A percentile compares a stretch with the other conserved stretches of the same genome.
Conservation (phyloP, 2,113 vertebrate genomes). For the Ploceus nigricollis region DNA sequence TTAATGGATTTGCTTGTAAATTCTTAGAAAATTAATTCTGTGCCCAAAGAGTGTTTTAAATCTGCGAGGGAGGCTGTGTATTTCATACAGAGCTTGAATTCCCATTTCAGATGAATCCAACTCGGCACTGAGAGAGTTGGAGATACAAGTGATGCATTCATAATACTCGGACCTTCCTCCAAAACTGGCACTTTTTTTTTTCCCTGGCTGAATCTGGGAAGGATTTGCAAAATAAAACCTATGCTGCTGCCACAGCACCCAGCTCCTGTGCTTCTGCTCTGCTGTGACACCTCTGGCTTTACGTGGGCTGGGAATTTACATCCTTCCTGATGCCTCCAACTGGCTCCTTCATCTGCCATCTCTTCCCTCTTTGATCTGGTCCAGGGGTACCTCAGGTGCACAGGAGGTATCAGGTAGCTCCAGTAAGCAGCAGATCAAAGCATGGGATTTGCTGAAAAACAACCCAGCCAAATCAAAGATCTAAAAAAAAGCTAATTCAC, state of each 20-base stretch:
- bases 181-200: neutral
- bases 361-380: neutral
- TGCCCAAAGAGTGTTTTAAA: slow-evolving; percentile 60
- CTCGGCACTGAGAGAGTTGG: neutral
- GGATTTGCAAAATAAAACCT: neutral
- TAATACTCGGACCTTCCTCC: neutral
- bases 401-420: neutral
- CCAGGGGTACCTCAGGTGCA: neutral
- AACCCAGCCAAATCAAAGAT: neutral
- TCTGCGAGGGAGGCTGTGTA: neutral
- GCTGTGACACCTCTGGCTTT: neutral
- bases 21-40: slow-evolving; percentile 53
- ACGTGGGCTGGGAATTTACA: fast-evolving
- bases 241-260: neutral
- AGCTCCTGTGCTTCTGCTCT: neutral
- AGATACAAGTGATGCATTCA: neutral
- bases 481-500: neutral
- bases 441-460: neutral
- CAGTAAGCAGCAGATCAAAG: neutral
- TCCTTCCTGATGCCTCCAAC: neutral
- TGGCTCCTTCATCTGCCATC: neutral
- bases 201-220: neutral
- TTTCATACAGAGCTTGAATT: slow-evolving; percentile 13
- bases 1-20: slow-evolving; percentile 63
- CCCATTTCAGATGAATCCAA: neutral